Base-by-base conservation (phyloP, 1,140 invertebrate genomes). In the Goniozus legneri region DNA sequence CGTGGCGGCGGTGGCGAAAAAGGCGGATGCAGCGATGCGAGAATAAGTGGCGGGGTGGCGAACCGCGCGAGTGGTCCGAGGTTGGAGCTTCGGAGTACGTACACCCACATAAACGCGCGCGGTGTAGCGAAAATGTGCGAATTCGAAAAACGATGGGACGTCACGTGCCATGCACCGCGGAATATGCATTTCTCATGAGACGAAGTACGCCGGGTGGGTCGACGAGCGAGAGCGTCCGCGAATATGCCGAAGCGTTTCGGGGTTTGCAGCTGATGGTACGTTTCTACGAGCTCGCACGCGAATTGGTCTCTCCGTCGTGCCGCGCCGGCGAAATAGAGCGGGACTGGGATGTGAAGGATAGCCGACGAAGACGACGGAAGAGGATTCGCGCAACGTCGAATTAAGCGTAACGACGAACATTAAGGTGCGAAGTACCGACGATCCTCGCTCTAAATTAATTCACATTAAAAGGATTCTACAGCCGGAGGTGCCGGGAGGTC, bases 391-490 rank as follows among this genome's bases (percentile, higher is more conserved):
- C 56, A 43, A 42, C 43, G 45, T 57, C 54, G 55, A 58, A 56
- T 57, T 57, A 57, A 57, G 52, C 47, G 43, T 50, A 58, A 58
- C 54, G 54, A 41, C 35, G 33, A 45, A 44, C 31, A 50, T 40
- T 47, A 52, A 56, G 35, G 31, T 40, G 44, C 37, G 38, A 55
- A 41, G 38, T 32, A 21, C 41, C 35, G 36, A 38, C 36, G 33
- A 32, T 52, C 43, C 30, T 19, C 30, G 37, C 14, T 15, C 16
- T n/a, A 36, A 27, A 56, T 58, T 56, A 45, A 58, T 58, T 45
- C 35, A 22, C 48, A 33, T 39, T 31, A 37, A 35, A 32, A 19
- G 32, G 35, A 41, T 19, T 21, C 22, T 44, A 24, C 7, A 13
- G 3, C 19, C 8, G 15, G 33, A 13, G 8, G n/a, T n/a, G n/a